Evolutionary conservation across 37 sponge, comb jelly and placozoan species (phyloP).

Genomic region (Diacarnus erythraeanus): DNA sequence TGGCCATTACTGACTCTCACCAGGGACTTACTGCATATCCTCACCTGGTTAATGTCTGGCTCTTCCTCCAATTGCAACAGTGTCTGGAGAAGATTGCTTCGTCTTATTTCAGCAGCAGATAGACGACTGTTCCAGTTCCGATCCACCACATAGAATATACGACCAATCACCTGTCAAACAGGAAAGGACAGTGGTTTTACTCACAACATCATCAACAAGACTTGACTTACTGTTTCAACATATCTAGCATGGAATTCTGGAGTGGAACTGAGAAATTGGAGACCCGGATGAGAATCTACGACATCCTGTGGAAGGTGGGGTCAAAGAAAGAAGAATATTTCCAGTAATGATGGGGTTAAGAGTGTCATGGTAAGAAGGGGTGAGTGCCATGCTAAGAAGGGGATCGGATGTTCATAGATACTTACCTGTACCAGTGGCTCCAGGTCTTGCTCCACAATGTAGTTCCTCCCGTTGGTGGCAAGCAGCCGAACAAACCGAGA

Average conservation of each 20-base stretch:
- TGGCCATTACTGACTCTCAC: too few species aligned
- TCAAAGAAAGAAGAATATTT: not conserved
- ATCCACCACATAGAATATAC: slow-evolving; percentile 89
- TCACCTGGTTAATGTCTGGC: slow-evolving; percentile 62
- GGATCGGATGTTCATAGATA: not conserved
- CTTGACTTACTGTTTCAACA: slow-evolving; percentile 94
- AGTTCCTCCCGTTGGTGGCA: slow-evolving; percentile 49
- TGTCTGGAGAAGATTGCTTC: slow-evolving; percentile 75
- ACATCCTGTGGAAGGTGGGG: slow-evolving; percentile 64
- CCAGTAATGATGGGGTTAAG: not conserved
- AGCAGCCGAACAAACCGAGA: slow-evolving; percentile 82
- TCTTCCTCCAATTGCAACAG: slow-evolving; percentile 50
- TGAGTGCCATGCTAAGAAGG: not conserved
- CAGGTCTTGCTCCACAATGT: slow-evolving; percentile 86
- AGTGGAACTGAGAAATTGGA: slow-evolving; percentile 80
- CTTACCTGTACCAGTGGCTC: slow-evolving; percentile 74
- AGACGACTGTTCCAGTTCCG: slow-evolving; percentile 83
- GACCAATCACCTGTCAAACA: slow-evolving; percentile 66
- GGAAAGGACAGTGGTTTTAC: not conserved
- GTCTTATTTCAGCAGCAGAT: slow-evolving; percentile 74
- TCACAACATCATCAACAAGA: too few species aligned
- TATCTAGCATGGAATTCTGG: slow-evolving; percentile 98
- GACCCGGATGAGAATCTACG: slow-evolving; percentile 95
- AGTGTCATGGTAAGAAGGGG: not conserved
- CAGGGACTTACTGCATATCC: too few species aligned